Conservation (phyloP, 2,113 vertebrate species). For the Cochlearius cochlearius region DNA sequence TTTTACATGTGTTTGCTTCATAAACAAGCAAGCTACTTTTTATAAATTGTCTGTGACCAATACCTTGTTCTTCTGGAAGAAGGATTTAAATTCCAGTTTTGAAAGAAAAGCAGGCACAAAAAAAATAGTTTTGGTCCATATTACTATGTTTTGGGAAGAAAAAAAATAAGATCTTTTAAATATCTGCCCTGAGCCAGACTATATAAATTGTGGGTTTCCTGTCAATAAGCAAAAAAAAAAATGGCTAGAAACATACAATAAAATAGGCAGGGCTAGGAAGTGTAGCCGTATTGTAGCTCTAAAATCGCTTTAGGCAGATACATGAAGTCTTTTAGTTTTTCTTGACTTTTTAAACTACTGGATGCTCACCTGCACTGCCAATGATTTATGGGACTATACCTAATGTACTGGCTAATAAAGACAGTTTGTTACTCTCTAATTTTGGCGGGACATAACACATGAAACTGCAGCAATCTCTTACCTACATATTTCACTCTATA, state of each 20-base stretch:
- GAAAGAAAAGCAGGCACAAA: conserved; percentile 52
- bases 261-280: conserved; percentile 41
- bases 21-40: conserved; percentile 72
- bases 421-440: conserved; percentile 76
- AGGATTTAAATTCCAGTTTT: conserved; percentile 47
- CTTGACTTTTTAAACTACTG: conserved; percentile 66
- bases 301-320: conserved; percentile 65
- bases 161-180: conserved; percentile 19
- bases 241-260: conserved; percentile 22
- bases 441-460: conserved; percentile 68
- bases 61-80: conserved; percentile 39
- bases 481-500: conserved; percentile 71
- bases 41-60: conserved; percentile 66
- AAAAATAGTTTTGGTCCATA: conserved; percentile 19
- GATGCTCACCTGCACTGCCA: conserved; percentile 59
- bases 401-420: conserved; percentile 71
- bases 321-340: conserved; percentile 52
- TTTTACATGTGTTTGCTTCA: conserved; percentile 73
- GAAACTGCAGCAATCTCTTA: conserved; percentile 57
- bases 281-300: conserved; percentile 31
- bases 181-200: conserved; percentile 48
- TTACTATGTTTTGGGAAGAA: background rate
- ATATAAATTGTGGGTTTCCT: conserved; percentile 63
- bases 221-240: conserved; percentile 54
- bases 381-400: conserved; percentile 70